phyloP scores from a whole-genome alignment of 2,113 vertebrate species.

The Carassius auratus region DNA sequence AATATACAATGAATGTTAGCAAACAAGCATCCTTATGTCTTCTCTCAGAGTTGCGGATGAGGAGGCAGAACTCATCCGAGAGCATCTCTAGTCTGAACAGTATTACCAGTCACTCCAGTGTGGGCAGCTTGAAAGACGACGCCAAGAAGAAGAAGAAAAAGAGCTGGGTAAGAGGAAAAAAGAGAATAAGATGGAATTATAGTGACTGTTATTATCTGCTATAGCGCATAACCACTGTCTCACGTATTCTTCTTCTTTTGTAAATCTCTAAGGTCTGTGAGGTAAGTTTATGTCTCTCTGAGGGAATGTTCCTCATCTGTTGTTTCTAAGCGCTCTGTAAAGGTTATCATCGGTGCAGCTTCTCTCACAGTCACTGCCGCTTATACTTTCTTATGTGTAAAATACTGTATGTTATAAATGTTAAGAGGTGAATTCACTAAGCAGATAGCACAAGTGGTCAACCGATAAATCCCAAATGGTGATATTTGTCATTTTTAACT shows the following conservation, averaged over 20 bases:
- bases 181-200: neutral
- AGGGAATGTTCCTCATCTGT: neutral
- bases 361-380: neutral
- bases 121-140: constrained; percentile 91
- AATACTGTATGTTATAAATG: neutral
- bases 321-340: neutral
- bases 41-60: constrained; percentile 83
- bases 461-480: too few species aligned
- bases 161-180: constrained; percentile 85
- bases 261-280: neutral
- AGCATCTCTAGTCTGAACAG: constrained; percentile 97
- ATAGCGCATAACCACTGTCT: constrained; percentile 43
- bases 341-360: neutral
- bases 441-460: neutral
- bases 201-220: constrained; percentile 30
- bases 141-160: constrained; percentile 96
- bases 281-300: constrained; percentile 45
- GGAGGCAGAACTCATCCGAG: constrained; percentile 94
- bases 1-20: neutral
- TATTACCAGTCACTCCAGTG: constrained; percentile 91
- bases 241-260: constrained; percentile 57
- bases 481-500: too few species aligned
- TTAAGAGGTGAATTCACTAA: neutral
- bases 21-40: neutral
- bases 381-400: neutral